Evolutionary conservation across 2,797 vertebrate genomes (phyloP).

Genomic region (Apodemus agrarius): DNA sequence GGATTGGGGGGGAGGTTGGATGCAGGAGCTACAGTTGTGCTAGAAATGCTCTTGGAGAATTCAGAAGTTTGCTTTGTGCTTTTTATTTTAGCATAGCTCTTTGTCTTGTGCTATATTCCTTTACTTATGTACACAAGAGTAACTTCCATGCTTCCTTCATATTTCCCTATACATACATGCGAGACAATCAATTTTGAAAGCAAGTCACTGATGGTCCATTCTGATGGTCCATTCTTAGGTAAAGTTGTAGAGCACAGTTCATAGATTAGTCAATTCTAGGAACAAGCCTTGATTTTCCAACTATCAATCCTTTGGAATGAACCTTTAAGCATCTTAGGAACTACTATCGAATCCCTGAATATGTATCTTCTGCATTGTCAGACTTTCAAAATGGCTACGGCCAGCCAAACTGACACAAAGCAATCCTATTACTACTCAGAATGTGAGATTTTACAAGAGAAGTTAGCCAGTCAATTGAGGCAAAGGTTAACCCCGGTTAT

Average conservation of each 20-base stretch:
- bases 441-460: conserved; percentile 46
- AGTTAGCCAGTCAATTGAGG: conserved; percentile 2
- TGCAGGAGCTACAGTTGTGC: not conserved
- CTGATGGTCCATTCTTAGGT: not conserved
- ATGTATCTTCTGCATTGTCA: conserved; percentile 2
- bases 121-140: not conserved
- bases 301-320: conserved; percentile 3
- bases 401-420: conserved; percentile 10
- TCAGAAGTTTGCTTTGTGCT: not conserved
- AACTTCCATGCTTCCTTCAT: not conserved
- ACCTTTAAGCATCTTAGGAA: not conserved
- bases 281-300: conserved; percentile 8
- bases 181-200: conserved; percentile 1
- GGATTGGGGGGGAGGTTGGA: not conserved
- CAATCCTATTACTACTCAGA: not conserved
- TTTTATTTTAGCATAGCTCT: not conserved
- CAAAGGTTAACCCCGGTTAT: conserved; percentile 42
- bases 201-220: not conserved
- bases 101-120: not conserved
- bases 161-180: conserved; percentile 16
- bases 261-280: not conserved
- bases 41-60: not conserved
- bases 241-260: not conserved
- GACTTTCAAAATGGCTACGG: conserved; percentile 49
- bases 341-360: not conserved